Base-by-base conservation (phyloP, 2,113 vertebrate genomes). In the Stegastes partitus region DNA sequence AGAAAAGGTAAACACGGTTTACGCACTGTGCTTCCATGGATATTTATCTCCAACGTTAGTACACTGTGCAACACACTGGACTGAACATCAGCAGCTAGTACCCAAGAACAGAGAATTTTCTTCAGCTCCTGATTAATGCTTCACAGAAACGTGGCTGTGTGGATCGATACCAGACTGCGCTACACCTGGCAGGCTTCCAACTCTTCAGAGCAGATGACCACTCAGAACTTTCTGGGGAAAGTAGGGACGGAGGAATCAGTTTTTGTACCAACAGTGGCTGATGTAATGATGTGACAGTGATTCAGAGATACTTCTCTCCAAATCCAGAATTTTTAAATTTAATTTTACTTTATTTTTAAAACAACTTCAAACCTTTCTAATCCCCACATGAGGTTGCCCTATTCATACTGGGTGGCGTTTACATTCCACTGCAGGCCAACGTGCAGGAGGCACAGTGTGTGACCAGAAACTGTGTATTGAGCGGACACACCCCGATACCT, bases 131-230 rank as follows among this genome's bases (percentile, higher is more conserved):
- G 34, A 5, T 37, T 39, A 39, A 9, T 51, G 56, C 2, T 45
- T 69, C 53, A 69, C n/a, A n/a, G 19, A 71, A 23, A 47, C 4
- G 2, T 71, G 54, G 25, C 42, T 58, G 11, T 31, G 25, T 47
- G 42, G 19, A 34, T n/a, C 19, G 3, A 58, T 37, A 19, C 18
- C 19, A 3, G 26, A 34, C 56, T 34, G 26, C 3, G 1, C 42
- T 69, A 18, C 53, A 45, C 53, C 53, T 57, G 53, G 37, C 22
- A n/a, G 23, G 39, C 9, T 57, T 69, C 39, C 51, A 69, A 21
- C 51, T 57, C 8, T 14, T 45, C 34, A 57, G 67, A 45, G 53
- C 11, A 6, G 37, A 69, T 15, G 2, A 12, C 5, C 2, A 45
- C 12, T 14, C 15, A 11, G 51, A 39, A 7, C 51, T 69, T 4